These are phyloP conservation scores for Aethina tumida DNA, from an alignment of 1,140 invertebrate genomes.

Conservation along the genomic window DNA sequence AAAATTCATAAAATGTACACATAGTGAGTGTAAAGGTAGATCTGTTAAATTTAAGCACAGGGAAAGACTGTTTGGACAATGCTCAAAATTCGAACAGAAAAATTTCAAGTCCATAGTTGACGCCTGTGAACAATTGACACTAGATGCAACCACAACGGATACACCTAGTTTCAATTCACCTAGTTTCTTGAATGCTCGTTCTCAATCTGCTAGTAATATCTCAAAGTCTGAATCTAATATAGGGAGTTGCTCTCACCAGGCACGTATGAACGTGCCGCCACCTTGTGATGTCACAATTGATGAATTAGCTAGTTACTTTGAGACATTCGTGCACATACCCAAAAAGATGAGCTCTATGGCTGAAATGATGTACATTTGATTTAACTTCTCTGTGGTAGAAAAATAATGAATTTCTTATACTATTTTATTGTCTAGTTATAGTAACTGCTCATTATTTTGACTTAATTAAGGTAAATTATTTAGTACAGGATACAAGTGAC, in stretches of 20 bases:
- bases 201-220: slow-evolving; percentile 3
- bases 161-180: slow-evolving; percentile 16
- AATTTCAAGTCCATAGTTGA: slow-evolving; percentile 32
- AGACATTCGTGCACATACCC: slow-evolving; percentile 86
- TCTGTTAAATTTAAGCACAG: slow-evolving; percentile 12
- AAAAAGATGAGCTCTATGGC: slow-evolving; percentile 95
- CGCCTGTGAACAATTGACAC: slow-evolving; percentile 31
- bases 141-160: slow-evolving; percentile 22
- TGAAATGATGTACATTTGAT: slow-evolving; percentile 91
- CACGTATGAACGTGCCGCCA: slow-evolving; percentile 43
- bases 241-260: slow-evolving; percentile 49
- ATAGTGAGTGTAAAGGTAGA: slow-evolving; percentile 14
- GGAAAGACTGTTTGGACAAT: slow-evolving; percentile 28
- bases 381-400: slow-evolving; percentile 7
- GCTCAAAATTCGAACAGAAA: slow-evolving; percentile 20
- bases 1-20: slow-evolving; percentile 25
- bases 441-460: no score
- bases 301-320: slow-evolving; percentile 86
- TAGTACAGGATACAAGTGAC: no score
- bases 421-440: slow-evolving; percentile 4
- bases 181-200: slow-evolving; percentile 22
- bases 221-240: slow-evolving; percentile 13
- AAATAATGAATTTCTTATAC: slow-evolving; percentile 3
- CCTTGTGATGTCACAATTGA: slow-evolving; percentile 76
- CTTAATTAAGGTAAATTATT: no score